Evolutionary conservation across 2,113 vertebrate genomes (phyloP).

Genomic region (Thalassoma bifasciatum): DNA sequence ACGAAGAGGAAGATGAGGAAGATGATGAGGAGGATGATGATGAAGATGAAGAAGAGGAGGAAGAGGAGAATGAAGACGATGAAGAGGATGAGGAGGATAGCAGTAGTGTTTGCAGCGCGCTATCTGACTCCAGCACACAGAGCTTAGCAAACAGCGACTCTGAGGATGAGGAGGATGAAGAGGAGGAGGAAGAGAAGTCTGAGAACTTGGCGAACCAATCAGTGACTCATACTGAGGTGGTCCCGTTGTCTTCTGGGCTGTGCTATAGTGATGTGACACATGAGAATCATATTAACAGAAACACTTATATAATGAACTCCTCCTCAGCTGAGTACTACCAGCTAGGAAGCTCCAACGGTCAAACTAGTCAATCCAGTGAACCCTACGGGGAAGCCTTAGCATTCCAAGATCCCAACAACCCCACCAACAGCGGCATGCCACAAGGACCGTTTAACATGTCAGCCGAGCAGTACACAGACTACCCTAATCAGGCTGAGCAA

Average conservation of each 20-base stretch:
- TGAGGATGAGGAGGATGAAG: conserved; percentile 91
- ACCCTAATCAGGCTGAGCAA: conserved; percentile 71
- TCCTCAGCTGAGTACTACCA: conserved; percentile 93
- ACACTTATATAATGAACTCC: conserved; percentile 89
- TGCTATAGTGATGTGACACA: conserved; percentile 90
- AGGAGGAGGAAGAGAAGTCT: conserved; percentile 88
- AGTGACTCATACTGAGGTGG: conserved; percentile 81
- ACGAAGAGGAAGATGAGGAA: conserved; percentile 87
- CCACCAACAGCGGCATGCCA: conserved; percentile 83
- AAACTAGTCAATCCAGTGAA: conserved; percentile 84
- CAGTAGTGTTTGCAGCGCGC: conserved; percentile 94
- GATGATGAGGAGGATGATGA: conserved; percentile 79
- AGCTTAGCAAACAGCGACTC: conserved; percentile 96
- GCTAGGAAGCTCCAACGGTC: conserved; percentile 86
- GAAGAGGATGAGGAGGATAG: conserved; percentile 93
- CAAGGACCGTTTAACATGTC: conserved; percentile 89
- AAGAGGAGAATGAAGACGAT: conserved; percentile 86
- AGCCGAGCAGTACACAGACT: conserved; percentile 88
- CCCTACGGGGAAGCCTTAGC: conserved; percentile 75
- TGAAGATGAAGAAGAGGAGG: conserved; percentile 83
- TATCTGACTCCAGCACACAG: conserved; percentile 97
- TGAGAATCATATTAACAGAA: conserved; percentile 89
- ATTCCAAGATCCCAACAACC: conserved; percentile 87
- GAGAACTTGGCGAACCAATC: conserved; percentile 81
- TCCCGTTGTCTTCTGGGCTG: conserved; percentile 90